Percentiles rank a stretch among this genome's conserved stretches.
These are phyloP conservation scores for Tricholaema leucomelas DNA, from an alignment of 2,113 vertebrate species.

Conservation along the genomic window DNA sequence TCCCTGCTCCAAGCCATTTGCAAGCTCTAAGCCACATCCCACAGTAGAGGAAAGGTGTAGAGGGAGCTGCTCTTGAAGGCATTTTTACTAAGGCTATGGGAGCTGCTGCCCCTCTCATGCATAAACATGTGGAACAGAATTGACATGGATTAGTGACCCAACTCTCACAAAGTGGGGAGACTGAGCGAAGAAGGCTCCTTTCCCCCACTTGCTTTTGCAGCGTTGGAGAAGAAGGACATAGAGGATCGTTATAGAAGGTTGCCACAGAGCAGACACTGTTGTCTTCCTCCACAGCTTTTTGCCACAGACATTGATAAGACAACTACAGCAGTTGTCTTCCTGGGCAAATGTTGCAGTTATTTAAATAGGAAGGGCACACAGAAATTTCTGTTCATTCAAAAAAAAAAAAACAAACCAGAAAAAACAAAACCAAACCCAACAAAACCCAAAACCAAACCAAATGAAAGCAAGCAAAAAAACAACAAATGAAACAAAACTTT, in stretches of 20 bases:
- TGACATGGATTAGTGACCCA: not conserved
- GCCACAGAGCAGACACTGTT: not conserved
- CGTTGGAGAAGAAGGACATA: not conserved
- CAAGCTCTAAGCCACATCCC: conserved; percentile 11
- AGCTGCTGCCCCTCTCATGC: not conserved
- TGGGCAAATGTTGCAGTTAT: not conserved
- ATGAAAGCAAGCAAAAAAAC: too few species aligned
- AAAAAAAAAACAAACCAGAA: not conserved
- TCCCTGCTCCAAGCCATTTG: conserved; percentile 40
- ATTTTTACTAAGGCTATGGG: conserved; percentile 19
- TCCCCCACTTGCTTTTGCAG: not conserved
- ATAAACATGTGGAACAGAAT: not conserved
- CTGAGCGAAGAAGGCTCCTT: not conserved
- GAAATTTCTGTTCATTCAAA: not conserved
- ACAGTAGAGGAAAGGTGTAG: not conserved
- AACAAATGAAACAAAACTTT: too few species aligned
- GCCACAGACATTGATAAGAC: not conserved
- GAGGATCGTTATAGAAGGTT: not conserved
- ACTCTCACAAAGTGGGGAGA: not conserved
- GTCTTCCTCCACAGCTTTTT: not conserved
- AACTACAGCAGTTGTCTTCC: not conserved
- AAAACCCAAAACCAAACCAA: too few species aligned
- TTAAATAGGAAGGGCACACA: not conserved
- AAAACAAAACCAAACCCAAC: too few species aligned
- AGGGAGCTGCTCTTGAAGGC: not conserved